Evolutionary conservation across 2,113 vertebrate species (phyloP).

Genomic region (Pontoporia blainvillei): DNA sequence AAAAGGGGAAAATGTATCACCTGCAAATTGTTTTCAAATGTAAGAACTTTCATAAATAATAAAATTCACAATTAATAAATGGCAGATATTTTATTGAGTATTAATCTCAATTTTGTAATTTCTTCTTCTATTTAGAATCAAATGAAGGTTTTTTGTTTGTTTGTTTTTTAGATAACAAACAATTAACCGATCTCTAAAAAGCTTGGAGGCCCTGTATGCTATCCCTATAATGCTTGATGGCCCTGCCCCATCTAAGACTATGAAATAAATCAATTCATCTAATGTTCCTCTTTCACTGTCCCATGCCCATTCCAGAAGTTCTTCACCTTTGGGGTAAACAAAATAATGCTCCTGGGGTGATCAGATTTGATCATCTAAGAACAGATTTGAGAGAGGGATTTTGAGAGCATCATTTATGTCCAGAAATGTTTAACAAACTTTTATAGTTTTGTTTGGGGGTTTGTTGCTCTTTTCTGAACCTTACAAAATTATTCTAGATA

Average conservation of each 20-base stretch:
- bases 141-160: neutral
- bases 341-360: neutral
- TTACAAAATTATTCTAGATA: neutral
- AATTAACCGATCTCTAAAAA: neutral
- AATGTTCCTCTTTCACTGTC: neutral
- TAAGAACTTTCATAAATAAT: neutral
- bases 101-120: neutral
- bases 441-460: neutral
- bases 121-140: neutral
- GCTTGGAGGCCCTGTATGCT: accelerated
- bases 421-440: neutral
- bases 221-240: accelerated
- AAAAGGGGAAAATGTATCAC: neutral
- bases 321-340: neutral
- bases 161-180: neutral
- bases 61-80: neutral
- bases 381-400: neutral
- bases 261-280: neutral
- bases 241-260: neutral
- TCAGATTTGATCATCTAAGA: neutral
- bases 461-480: neutral
- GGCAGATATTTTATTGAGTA: neutral
- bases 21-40: neutral
- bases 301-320: neutral
- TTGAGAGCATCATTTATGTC: neutral